Evolutionary conservation across 2,888 invertebrate species (phyloP).

Genomic region (Gerris lacustris): DNA sequence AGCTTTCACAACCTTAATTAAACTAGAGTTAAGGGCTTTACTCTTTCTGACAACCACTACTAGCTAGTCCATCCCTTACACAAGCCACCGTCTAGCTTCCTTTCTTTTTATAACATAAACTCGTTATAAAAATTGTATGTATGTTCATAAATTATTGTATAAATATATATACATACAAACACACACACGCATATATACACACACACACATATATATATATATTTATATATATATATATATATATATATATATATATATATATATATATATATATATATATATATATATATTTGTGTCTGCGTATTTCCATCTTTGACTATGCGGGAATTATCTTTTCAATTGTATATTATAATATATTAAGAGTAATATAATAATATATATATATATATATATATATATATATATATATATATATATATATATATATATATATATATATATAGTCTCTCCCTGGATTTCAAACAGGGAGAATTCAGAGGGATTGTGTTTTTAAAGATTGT

Average conservation of each 20-base stretch:
- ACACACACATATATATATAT: neutral
- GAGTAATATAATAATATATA: neutral
- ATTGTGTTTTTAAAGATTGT: too few species aligned
- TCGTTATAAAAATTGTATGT: too few species aligned
- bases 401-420: neutral
- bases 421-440: neutral
- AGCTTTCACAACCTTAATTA: too few species aligned
- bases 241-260: conserved; percentile 1
- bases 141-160: too few species aligned
- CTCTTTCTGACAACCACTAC: too few species aligned
- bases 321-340: neutral
- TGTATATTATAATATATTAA: neutral
- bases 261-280: conserved; percentile 1
- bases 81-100: too few species aligned
- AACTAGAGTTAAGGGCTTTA: too few species aligned
- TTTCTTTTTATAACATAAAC: too few species aligned
- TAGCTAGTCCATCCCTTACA: too few species aligned
- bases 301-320: neutral
- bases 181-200: neutral
- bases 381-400: conserved; percentile 1
- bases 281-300: neutral
- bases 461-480: too few species aligned
- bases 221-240: neutral
- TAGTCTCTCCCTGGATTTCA: too few species aligned
- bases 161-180: neutral